Percentiles rank a stretch among this genome's conserved stretches.
Conservation (phyloP, 2,888 invertebrate genomes). For the Cheilosia urbana region DNA sequence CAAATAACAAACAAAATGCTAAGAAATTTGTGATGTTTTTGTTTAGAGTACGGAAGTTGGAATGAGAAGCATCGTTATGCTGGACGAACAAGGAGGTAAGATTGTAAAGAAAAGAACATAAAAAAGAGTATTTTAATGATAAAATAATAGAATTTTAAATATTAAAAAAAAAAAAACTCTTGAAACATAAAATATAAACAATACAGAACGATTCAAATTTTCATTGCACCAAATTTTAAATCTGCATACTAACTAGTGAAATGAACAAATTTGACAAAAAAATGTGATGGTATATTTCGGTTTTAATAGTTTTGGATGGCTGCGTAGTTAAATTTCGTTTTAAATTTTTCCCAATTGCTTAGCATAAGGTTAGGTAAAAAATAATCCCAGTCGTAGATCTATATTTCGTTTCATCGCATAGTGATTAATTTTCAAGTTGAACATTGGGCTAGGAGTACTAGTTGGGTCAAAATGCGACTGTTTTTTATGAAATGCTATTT, state of each 20-base stretch:
- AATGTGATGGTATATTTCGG: slow-evolving; percentile 62
- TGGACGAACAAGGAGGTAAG: slow-evolving; percentile 99
- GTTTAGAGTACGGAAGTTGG: slow-evolving; percentile 99
- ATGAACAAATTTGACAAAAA: neutral
- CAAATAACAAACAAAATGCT: slow-evolving; percentile 74
- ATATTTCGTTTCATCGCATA: too few species aligned
- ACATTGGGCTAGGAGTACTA: too few species aligned
- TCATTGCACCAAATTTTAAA: slow-evolving; percentile 56
- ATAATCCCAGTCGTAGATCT: too few species aligned
- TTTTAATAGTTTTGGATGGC: neutral
- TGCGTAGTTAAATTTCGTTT: too few species aligned
- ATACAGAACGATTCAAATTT: slow-evolving; percentile 42
- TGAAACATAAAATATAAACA: slow-evolving; percentile 31
- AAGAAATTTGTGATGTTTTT: slow-evolving; percentile 84
- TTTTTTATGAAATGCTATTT: too few species aligned
- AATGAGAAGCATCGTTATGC: slow-evolving; percentile 99
- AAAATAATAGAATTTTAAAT: slow-evolving; percentile 40
- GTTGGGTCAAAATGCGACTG: too few species aligned
- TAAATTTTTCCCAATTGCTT: too few species aligned
- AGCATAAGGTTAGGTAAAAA: too few species aligned
- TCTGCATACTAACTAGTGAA: slow-evolving; percentile 16
- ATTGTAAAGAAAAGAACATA: slow-evolving; percentile 83
- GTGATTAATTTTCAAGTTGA: too few species aligned
- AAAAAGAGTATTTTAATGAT: slow-evolving; percentile 58
- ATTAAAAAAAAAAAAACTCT: slow-evolving; percentile 1